Percentiles rank a stretch among this genome's conserved stretches.
These are phyloP conservation scores for Drosophila mettleri DNA, from an alignment of 2,888 invertebrate species.

Conservation along the genomic window DNA sequence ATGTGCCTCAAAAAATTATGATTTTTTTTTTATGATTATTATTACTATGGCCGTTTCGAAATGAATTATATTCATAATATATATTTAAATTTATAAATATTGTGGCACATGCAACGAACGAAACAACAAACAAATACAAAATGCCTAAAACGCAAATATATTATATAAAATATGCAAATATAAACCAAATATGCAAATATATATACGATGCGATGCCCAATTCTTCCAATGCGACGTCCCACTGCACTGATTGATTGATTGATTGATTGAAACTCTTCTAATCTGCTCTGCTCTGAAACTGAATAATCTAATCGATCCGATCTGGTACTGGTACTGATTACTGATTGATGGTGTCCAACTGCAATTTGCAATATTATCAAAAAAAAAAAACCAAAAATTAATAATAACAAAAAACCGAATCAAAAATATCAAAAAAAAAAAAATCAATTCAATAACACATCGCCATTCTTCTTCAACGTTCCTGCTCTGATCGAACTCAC, in stretches of 20 bases:
- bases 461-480: slow-evolving; percentile 77
- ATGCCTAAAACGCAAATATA: slow-evolving; percentile 50
- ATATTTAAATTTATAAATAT: slow-evolving; percentile 23
- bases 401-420: slow-evolving; percentile 16
- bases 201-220: slow-evolving; percentile 66
- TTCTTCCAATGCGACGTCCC: slow-evolving; percentile 71
- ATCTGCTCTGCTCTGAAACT: slow-evolving; percentile 78
- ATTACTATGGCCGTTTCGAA: slow-evolving; percentile 18
- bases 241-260: slow-evolving; percentile 65
- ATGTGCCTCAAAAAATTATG: slow-evolving; percentile 44
- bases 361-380: slow-evolving; percentile 50
- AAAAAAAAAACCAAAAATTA: slow-evolving; percentile 7
- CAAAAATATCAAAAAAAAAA: slow-evolving; percentile 16
- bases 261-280: slow-evolving; percentile 72
- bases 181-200: slow-evolving; percentile 9
- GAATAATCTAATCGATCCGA: slow-evolving; percentile 67
- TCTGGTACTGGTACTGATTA: slow-evolving; percentile 78
- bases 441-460: slow-evolving; percentile 39
- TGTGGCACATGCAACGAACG: slow-evolving; percentile 54
- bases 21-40: slow-evolving; percentile 57
- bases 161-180: slow-evolving; percentile 33
- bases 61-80: slow-evolving; percentile 19
- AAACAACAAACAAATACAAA: slow-evolving; percentile 43
- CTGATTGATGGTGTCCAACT: slow-evolving; percentile 78
- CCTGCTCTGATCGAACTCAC: slow-evolving; percentile 70